Conservation (phyloP, 2,888 invertebrate species). For the Homarus gammarus region DNA sequence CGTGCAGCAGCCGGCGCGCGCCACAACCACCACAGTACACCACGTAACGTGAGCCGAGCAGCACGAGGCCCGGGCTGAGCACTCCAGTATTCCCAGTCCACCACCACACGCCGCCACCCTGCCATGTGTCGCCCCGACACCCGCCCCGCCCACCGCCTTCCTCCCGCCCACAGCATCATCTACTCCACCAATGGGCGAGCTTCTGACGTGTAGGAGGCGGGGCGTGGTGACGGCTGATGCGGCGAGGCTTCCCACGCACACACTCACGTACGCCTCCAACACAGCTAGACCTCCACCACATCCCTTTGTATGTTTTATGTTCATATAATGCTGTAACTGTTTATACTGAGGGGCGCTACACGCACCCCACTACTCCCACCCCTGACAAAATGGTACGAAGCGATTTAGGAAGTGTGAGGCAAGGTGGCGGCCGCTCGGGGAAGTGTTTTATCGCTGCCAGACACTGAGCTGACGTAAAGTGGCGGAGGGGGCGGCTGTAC, state of each 20-base stretch:
- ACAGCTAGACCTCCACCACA: slow-evolving; percentile 16
- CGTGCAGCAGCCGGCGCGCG: slow-evolving; percentile 50
- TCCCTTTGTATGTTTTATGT: slow-evolving; percentile 39
- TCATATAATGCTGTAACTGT: slow-evolving; percentile 36
- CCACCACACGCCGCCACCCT: slow-evolving; percentile 42
- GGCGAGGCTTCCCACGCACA: slow-evolving; percentile 4
- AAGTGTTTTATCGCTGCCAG: background rate
- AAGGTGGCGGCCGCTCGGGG: slow-evolving; percentile 5
- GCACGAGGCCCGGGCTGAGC: slow-evolving; percentile 54
- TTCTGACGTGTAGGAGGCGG: slow-evolving; percentile 20
- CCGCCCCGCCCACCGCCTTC: slow-evolving; percentile 34
- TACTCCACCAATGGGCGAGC: slow-evolving; percentile 25
- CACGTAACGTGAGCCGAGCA: slow-evolving; percentile 64
- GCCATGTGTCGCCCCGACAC: slow-evolving; percentile 31
- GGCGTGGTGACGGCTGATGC: slow-evolving; percentile 32
- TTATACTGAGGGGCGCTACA: slow-evolving; percentile 25
- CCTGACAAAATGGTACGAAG: slow-evolving; percentile 2
- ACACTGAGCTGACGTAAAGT: background rate
- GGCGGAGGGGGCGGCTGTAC: background rate
- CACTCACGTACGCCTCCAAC: slow-evolving; percentile 11
- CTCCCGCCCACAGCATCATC: slow-evolving; percentile 34
- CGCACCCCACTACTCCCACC: background rate
- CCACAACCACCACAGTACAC: slow-evolving; percentile 54
- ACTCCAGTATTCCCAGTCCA: slow-evolving; percentile 46
- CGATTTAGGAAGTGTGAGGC: background rate